These are phyloP conservation scores for Ligdia adustata DNA, from an alignment of 2,888 invertebrate genomes.

Conservation along the genomic window DNA sequence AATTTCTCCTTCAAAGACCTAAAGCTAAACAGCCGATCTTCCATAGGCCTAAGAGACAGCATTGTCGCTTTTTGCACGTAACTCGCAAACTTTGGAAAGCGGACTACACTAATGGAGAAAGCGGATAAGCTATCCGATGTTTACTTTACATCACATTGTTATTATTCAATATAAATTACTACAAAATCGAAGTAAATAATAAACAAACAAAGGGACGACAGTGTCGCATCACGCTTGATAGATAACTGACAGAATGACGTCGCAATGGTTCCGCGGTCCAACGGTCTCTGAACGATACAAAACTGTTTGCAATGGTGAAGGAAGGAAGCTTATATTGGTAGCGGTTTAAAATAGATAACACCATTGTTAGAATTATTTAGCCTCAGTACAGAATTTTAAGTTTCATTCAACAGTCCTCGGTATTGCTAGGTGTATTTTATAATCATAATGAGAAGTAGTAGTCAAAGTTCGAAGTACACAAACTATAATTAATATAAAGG, in stretches of 20 bases:
- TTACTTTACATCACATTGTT: too few relatives aligned
- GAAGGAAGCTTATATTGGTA: conserved; percentile 1
- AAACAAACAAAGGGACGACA: conserved; percentile 23
- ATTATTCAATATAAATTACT: conserved; percentile 17
- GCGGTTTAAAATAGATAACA: neutral
- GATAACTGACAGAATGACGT: conserved; percentile 38
- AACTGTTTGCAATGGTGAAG: conserved; percentile 12
- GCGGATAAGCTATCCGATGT: too few relatives aligned
- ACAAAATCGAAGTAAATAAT: conserved; percentile 25
- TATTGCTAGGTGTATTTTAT: too few relatives aligned
- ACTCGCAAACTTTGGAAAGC: conserved; percentile 1
- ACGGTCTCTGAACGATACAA: conserved; percentile 30
- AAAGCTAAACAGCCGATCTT: conserved; percentile 70
- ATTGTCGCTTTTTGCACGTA: conserved; percentile 50
- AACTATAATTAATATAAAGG: too few relatives aligned
- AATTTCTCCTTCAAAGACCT: conserved; percentile 72
- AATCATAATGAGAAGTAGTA: too few relatives aligned
- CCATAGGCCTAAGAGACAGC: conserved; percentile 62
- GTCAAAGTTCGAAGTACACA: too few relatives aligned
- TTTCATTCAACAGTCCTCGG: too few relatives aligned
- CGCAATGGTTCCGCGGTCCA: conserved; percentile 12
- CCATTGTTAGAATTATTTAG: conserved; percentile 6
- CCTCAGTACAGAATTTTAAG: too few relatives aligned
- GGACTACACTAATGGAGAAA: too few relatives aligned
- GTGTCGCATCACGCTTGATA: conserved; percentile 30